Evolutionary conservation across 2,113 vertebrate species (phyloP).

Genomic region (Rhinoptilus africanus): DNA sequence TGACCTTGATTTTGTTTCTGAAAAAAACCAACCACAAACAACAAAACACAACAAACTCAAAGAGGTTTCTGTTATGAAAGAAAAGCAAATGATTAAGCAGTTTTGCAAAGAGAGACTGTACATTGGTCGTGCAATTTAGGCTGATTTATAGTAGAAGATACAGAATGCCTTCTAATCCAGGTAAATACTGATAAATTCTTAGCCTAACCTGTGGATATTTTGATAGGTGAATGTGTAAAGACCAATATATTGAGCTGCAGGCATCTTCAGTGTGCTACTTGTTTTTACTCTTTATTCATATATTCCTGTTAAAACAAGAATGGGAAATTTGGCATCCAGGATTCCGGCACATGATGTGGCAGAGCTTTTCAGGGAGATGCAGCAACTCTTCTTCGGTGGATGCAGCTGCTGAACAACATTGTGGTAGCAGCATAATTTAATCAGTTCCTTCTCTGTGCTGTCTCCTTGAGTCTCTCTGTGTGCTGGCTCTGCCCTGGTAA

Average conservation of each 20-base stretch:
- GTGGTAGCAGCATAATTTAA: not conserved
- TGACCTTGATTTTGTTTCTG: not conserved
- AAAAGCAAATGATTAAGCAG: not conserved
- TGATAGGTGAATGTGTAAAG: not conserved
- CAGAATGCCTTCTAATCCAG: not conserved
- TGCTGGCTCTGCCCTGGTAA: not conserved
- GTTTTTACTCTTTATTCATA: not conserved
- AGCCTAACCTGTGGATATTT: not conserved
- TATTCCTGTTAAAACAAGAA: not conserved
- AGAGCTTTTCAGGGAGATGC: not conserved
- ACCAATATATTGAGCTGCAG: not conserved
- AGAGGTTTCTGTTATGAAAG: not conserved
- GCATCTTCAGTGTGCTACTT: not conserved
- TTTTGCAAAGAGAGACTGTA: not conserved
- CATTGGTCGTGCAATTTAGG: not conserved
- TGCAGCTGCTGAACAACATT: not conserved
- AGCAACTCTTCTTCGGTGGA: not conserved
- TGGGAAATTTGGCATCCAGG: not conserved
- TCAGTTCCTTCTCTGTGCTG: not conserved
- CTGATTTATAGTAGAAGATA: not conserved
- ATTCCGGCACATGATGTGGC: not conserved
- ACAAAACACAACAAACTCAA: not conserved
- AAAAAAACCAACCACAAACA: not conserved
- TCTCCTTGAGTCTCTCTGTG: not conserved
- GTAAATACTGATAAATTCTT: not conserved